Conservation (phyloP, 2,797 vertebrate species). For the Rhyacichthys aspro region DNA sequence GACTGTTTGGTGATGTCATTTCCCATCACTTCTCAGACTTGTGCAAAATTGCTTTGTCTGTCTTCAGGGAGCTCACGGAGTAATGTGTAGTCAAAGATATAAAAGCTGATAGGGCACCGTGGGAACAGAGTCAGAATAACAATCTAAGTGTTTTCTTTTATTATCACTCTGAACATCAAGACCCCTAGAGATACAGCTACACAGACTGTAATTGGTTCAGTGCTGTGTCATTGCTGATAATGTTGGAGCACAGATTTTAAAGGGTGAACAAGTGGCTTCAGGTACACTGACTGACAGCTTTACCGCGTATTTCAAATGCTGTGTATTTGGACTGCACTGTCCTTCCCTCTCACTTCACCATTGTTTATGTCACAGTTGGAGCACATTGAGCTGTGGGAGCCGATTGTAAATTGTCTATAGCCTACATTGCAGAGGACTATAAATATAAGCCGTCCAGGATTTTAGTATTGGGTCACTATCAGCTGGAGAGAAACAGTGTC, state of each 20-base stretch:
- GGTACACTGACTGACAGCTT: constrained; percentile 50
- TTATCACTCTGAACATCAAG: constrained; percentile 56
- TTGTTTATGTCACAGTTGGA: constrained; percentile 59
- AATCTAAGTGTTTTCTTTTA: constrained; percentile 58
- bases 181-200: constrained; percentile 38
- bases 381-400: constrained; percentile 41
- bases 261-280: constrained; percentile 42
- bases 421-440: constrained; percentile 44
- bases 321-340: constrained; percentile 33
- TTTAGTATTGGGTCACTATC: constrained; percentile 29
- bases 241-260: constrained; percentile 36
- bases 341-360: constrained; percentile 35
- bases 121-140: constrained; percentile 63
- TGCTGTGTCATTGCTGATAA: constrained; percentile 59
- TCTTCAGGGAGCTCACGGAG: constrained; percentile 65
- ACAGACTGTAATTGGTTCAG: constrained; percentile 50
- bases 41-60: constrained; percentile 68
- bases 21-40: constrained; percentile 68
- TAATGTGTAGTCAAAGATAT: constrained; percentile 71
- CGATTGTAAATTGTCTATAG: constrained; percentile 56
- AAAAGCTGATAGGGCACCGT: constrained; percentile 60
- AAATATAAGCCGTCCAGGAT: constrained; percentile 57
- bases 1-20: constrained; percentile 62
- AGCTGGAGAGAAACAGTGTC: constrained; percentile 19
- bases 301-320: constrained; percentile 32